Percentiles rank a stretch among this genome's conserved stretches.
Evolutionary conservation across 2,888 invertebrate species (phyloP).

Genomic region (Drosophila limbata): DNA sequence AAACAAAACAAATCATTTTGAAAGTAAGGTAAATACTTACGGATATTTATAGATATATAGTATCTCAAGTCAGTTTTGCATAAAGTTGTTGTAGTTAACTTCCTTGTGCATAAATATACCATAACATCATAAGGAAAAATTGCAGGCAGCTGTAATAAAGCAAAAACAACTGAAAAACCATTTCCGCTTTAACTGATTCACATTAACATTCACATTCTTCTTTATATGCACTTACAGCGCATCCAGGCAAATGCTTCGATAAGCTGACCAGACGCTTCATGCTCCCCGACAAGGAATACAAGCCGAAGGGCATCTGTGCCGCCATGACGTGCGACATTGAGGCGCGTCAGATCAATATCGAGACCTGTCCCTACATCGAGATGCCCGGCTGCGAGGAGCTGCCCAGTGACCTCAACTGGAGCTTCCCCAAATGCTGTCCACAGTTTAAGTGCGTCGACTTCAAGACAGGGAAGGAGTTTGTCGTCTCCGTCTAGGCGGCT

Average conservation of each 20-base stretch:
- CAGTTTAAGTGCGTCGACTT: slow-evolving; percentile 84
- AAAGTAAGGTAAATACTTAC: slow-evolving; percentile 37
- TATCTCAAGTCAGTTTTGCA: slow-evolving; percentile 30
- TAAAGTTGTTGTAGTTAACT: slow-evolving; percentile 28
- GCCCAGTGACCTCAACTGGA: slow-evolving; percentile 82
- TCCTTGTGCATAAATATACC: slow-evolving; percentile 52
- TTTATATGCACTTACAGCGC: slow-evolving; percentile 71
- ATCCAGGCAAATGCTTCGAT: slow-evolving; percentile 85
- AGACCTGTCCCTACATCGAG: slow-evolving; percentile 84
- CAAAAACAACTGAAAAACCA: slow-evolving; percentile 38
- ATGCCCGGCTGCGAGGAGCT: slow-evolving; percentile 85
- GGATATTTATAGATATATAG: slow-evolving; percentile 25
- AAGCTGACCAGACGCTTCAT: slow-evolving; percentile 83
- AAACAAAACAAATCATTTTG: slow-evolving; percentile 10
- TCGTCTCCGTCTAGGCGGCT: slow-evolving; percentile 76
- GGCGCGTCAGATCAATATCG: slow-evolving; percentile 82
- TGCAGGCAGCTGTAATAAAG: slow-evolving; percentile 42
- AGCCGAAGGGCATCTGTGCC: slow-evolving; percentile 85
- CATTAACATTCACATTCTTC: slow-evolving; percentile 27
- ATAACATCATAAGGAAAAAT: slow-evolving; percentile 6
- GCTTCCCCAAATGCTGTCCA: slow-evolving; percentile 85
- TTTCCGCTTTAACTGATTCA: slow-evolving; percentile 63
- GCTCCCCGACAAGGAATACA: slow-evolving; percentile 84
- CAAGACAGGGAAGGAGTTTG: slow-evolving; percentile 83
- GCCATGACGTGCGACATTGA: slow-evolving; percentile 83